These are phyloP conservation scores for Bombycilla garrulus DNA, from an alignment of 2,113 vertebrate genomes.

Conservation along the genomic window DNA sequence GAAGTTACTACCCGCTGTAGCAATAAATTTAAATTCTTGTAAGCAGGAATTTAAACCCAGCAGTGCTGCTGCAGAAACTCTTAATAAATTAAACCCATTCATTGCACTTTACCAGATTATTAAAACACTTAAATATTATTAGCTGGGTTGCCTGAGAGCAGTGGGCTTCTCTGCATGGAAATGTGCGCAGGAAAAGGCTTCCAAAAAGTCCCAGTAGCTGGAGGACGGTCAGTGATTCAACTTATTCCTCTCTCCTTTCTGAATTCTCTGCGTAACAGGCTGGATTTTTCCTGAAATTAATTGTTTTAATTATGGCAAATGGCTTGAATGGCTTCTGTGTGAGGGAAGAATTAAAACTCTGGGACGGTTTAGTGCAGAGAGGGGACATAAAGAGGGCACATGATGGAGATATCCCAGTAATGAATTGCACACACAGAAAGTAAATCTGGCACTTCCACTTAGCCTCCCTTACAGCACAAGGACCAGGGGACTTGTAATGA, in stretches of 20 bases:
- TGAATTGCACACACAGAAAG: slow-evolving; percentile 11
- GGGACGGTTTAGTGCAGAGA: not conserved
- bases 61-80: not conserved
- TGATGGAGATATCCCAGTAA: slow-evolving; percentile 16
- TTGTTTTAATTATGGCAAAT: slow-evolving; percentile 63
- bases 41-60: not conserved
- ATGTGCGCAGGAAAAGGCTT: not conserved
- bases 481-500: slow-evolving; percentile 42
- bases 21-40: not conserved
- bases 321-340: slow-evolving; percentile 29
- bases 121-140: slow-evolving; percentile 41
- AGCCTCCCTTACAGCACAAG: not conserved
- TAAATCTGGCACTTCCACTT: slow-evolving; percentile 49
- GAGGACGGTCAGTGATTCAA: not conserved
- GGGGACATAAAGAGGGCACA: slow-evolving; percentile 49
- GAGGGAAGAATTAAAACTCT: slow-evolving; percentile 46
- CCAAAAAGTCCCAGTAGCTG: not conserved
- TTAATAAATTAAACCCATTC: slow-evolving; percentile 28
- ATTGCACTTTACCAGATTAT: not conserved
- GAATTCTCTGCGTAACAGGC: not conserved
- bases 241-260: not conserved
- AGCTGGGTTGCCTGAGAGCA: not conserved
- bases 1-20: not conserved
- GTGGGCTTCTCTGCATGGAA: not conserved
- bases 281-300: slow-evolving; percentile 47